Base-by-base conservation (phyloP, 1,140 invertebrate genomes). In the Hyles vespertilio region DNA sequence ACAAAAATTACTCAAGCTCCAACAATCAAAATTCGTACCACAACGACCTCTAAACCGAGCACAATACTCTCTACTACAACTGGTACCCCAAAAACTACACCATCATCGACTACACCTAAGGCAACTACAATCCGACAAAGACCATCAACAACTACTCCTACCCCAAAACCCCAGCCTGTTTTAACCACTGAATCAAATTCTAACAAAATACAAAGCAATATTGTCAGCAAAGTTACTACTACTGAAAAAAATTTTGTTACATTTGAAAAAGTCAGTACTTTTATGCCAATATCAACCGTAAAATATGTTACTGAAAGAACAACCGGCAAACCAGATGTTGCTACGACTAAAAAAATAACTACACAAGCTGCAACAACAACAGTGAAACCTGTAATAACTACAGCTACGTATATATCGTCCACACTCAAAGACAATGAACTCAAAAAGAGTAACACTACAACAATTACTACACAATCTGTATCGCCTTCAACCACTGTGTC, bases 381-480 rank as follows among this genome's bases (percentile, higher is more conserved):
- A 9, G 61, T 51, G 48, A 70, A 72, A 56, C 66, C 74, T 32
- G 7, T 66, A 47, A 60, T 70, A 51, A 75, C 63, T 50, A 77
- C 60, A 44, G 43, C 56, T 32, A 61, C 43, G 6, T 68, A 57
- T 33, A 57, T 74, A 56, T 65, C 59, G 12, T 63, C 62, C 47
- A 65, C 64, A 50, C 56, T 52, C 45, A 66, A 69, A 56, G 70
- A 67, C 9, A 60, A 74, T 54, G 64, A 78, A 36, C 54, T 59
- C 48, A 77, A 87, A 51, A 83, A 76, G 68, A 61, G 69, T 11
- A 86, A 84, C 69, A 56, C 69, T 2, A 89, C 82, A 34, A 89
- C 81, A 5, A 70, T 85, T 44, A 87, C 83, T 12, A 89, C 84
- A 44, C 84, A 89, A 69, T 87, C 86, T 12, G 72, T 89, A 11